These are phyloP conservation scores for Rousettus leschenaultii DNA, from an alignment of 2,113 vertebrate genomes.

Conservation along the genomic window DNA sequence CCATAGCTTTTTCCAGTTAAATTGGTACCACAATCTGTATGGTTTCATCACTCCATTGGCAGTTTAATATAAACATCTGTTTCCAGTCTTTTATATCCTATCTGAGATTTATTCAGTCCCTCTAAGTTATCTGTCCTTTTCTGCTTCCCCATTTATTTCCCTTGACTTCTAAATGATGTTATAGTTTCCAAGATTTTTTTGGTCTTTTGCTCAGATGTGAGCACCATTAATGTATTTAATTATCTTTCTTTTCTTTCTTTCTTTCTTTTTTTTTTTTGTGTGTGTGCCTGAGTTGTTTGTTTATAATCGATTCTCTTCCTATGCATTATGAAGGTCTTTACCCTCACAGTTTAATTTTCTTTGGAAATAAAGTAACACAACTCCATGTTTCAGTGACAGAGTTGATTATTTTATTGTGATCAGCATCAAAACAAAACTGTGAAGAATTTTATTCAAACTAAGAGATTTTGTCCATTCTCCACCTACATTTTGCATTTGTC, in stretches of 20 bases:
- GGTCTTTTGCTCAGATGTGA: constrained; percentile 55
- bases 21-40: constrained; percentile 67
- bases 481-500: not conserved
- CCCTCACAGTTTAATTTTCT: not conserved
- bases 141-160: constrained; percentile 52
- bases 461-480: constrained; percentile 6
- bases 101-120: constrained; percentile 51
- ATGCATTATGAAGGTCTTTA: constrained; percentile 18
- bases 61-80: constrained; percentile 66
- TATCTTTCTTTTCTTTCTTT: not conserved
- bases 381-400: constrained; percentile 10
- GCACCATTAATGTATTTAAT: constrained; percentile 60
- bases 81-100: constrained; percentile 13
- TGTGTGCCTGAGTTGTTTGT: constrained; percentile 3
- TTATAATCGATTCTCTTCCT: constrained; percentile 4
- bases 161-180: constrained; percentile 33
- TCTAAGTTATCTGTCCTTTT: constrained; percentile 61
- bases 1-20: constrained; percentile 64
- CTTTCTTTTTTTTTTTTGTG: too few relatives aligned
- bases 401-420: constrained; percentile 44
- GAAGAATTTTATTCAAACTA: constrained; percentile 24
- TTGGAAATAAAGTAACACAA: constrained; percentile 32
- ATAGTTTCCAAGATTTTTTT: constrained; percentile 58
- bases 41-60: constrained; percentile 56
- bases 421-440: constrained; percentile 38